Base-by-base conservation (phyloP, 2,888 invertebrate genomes). In the Agrenia bidenticulata region DNA sequence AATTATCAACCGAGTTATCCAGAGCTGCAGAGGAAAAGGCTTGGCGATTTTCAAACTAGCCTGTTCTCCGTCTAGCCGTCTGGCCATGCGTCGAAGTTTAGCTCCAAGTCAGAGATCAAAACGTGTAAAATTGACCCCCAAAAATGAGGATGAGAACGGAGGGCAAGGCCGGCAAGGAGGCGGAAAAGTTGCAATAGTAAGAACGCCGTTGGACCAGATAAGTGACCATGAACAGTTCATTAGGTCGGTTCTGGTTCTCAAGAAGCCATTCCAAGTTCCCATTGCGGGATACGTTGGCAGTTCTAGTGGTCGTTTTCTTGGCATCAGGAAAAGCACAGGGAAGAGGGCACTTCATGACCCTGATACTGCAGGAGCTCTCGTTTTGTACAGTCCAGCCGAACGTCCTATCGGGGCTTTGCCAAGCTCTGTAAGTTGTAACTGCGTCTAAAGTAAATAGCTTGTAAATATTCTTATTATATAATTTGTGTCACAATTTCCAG, bases 181-280 rank as follows among this genome's bases (percentile, higher is more conserved):
- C 32, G 45, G 55, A 62, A 39, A 21, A 39, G 19, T n/a, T n/a
- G n/a, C n/a, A n/a, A 39, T 15, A 11, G 9, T 15, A 39, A 39
- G 70, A 24, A 27, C 56, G 11, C 73, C 75, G 1, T 50, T 74
- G 24, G 61, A 53, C 1, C 50, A 65, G 15, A 58, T 74, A 11
- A 69, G 63, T 26, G 63, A 71, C 19, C 79, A 90, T 87, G 89
- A 97, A 81, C 86, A 86, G 69, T 84, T 91, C 19, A 95, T 98
- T 71, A 86, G 87, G 62, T 88, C 88, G 77, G 87, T 94, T 73
- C 81, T 97, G 7, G 32, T 55, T 2, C 57, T 68, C 0, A 86
- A 84, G 19, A 89, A 88, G 78, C 94, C 95, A 0, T 98, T 96
- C 79, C 90, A 92, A 82, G 90, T 95, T 26, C 97, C 97, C 0